These are phyloP conservation scores for Drosophila pseudoananassae DNA, from an alignment of 1,140 invertebrate species.

Conservation along the genomic window DNA sequence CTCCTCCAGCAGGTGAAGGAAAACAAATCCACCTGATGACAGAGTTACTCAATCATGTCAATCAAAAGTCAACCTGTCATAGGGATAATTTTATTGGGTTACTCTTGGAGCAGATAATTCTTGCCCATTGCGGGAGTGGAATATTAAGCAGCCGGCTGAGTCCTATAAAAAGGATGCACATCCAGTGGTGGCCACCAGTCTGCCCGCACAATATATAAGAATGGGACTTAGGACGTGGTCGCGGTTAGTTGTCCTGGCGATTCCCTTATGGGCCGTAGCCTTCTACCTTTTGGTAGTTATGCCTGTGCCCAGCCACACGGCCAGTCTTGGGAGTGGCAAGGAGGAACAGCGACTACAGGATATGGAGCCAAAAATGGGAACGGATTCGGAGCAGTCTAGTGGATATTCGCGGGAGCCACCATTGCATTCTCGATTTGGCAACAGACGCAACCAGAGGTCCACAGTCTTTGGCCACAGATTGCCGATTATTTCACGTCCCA, in stretches of 20 bases:
- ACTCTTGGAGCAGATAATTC: too few relatives aligned
- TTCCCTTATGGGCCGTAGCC: slow-evolving; percentile 13
- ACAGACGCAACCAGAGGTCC: slow-evolving; percentile 36
- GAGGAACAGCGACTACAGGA: slow-evolving; percentile 30
- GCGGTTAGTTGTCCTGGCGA: slow-evolving; percentile 8
- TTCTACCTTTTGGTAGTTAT: slow-evolving; percentile 27
- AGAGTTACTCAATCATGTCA: slow-evolving; percentile 50
- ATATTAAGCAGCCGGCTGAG: slow-evolving; percentile 21
- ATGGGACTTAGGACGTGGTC: slow-evolving; percentile 17
- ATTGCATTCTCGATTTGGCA: slow-evolving; percentile 6
- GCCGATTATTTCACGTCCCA: slow-evolving; percentile 43
- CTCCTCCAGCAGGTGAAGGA: neutral
- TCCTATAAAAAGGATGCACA: slow-evolving; percentile 38
- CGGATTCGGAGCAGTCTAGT: slow-evolving; percentile 1
- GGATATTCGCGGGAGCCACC: neutral
- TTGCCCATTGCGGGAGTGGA: neutral
- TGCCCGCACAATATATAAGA: slow-evolving; percentile 19
- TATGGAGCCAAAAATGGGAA: slow-evolving; percentile 29
- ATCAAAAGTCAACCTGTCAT: slow-evolving; percentile 44
- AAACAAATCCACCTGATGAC: neutral
- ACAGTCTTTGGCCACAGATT: slow-evolving; percentile 23
- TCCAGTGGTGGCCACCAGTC: neutral
- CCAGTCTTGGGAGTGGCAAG: slow-evolving; percentile 24
- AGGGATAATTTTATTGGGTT: slow-evolving; percentile 18
- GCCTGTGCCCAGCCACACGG: neutral